A percentile compares a stretch with the other conserved stretches of the same genome.
Evolutionary conservation across 2,113 vertebrate species (phyloP).

Genomic region (Mobula birostris): DNA sequence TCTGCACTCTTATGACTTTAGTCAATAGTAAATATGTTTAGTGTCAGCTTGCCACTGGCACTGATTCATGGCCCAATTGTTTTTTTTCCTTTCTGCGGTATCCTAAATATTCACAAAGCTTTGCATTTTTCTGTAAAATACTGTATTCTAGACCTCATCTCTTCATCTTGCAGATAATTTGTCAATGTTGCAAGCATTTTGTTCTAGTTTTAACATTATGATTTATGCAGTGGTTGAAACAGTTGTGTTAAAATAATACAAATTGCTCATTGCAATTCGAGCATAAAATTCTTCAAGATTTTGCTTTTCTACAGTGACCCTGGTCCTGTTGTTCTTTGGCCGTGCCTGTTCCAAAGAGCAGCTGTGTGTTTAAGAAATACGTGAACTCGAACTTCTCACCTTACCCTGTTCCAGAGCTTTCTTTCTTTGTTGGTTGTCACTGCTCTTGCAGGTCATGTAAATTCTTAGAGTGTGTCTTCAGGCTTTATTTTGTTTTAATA

Average conservation of each 20-base stretch:
- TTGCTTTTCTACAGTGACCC: too few species aligned
- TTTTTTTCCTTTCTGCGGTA: too few species aligned
- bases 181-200: not conserved
- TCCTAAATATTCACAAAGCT: not conserved
- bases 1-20: too few species aligned
- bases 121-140: not conserved
- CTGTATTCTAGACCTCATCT: not conserved
- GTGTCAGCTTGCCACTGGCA: too few species aligned
- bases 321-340: not conserved
- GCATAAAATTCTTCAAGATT: not conserved
- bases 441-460: not conserved
- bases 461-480: not conserved
- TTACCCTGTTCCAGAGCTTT: not conserved
- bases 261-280: not conserved
- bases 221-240: not conserved
- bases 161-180: not conserved
- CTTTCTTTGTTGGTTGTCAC: constrained; percentile 11
- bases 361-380: not conserved
- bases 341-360: not conserved
- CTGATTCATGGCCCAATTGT: too few species aligned
- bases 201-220: too few species aligned
- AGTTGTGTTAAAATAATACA: not conserved
- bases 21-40: too few species aligned
- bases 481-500: constrained; percentile 19
- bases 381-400: not conserved